These are phyloP conservation scores for Apostichopus leukothele DNA, from an alignment of 53 echinoderm and acorn worm species.

Conservation along the genomic window DNA sequence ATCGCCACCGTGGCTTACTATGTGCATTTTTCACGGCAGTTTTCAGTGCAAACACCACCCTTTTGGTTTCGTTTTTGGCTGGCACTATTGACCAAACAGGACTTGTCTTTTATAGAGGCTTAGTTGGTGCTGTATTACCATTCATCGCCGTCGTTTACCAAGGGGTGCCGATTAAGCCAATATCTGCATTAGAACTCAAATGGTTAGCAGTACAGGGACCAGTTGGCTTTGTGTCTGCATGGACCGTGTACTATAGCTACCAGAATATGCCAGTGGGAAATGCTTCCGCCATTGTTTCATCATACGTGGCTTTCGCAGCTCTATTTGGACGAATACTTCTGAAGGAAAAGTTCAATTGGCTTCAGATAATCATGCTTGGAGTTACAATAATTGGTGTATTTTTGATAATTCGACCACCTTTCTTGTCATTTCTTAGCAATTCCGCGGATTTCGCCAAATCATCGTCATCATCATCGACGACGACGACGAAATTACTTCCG, in stretches of 20 bases:
- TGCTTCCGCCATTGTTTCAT: constrained; percentile 1
- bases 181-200: not conserved
- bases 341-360: constrained; percentile 9
- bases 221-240: no score
- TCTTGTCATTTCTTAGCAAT: constrained; percentile 6
- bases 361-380: not conserved
- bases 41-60: not conserved
- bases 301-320: not conserved
- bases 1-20: not conserved
- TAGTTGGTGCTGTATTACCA: not conserved
- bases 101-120: not conserved
- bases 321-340: constrained; percentile 10
- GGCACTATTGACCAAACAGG: not conserved
- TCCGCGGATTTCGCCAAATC: not conserved
- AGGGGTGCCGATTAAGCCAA: not conserved
- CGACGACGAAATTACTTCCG: not conserved
- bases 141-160: not conserved
- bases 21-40: not conserved
- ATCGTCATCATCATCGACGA: not conserved
- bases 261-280: constrained; percentile 30
- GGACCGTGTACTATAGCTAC: constrained; percentile 24
- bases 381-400: constrained; percentile 28
- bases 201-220: not conserved
- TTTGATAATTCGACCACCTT: constrained; percentile 43
- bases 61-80: not conserved